Percentiles rank a stretch among this genome's conserved stretches.
These are phyloP conservation scores for Spatulosminthurus flaviceps DNA, from an alignment of 2,888 invertebrate species.

Conservation along the genomic window DNA sequence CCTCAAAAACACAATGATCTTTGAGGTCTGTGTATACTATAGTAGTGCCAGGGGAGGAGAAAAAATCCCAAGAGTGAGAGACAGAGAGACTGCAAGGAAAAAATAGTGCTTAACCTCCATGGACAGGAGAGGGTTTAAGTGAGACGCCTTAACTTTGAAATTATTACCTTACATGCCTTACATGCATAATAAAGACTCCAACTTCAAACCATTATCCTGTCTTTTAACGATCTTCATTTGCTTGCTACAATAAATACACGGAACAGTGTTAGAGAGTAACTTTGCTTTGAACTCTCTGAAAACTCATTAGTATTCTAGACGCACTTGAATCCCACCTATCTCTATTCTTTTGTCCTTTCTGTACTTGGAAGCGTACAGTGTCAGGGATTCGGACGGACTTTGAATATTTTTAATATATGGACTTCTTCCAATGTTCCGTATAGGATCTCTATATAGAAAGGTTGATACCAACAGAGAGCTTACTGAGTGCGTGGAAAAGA, in stretches of 20 bases:
- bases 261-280: neutral
- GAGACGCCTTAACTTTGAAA: conserved; percentile 23
- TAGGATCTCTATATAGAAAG: neutral
- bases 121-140: neutral
- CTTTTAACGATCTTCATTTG: conserved; percentile 25
- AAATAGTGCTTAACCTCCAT: neutral
- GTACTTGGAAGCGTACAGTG: neutral
- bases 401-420: neutral
- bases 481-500: no score
- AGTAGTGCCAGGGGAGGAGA: neutral
- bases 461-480: neutral
- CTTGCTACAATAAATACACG: conserved; percentile 21
- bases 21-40: no score
- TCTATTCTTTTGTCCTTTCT: conserved; percentile 27
- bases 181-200: conserved; percentile 23
- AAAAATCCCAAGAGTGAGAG: neutral
- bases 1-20: conserved; percentile 1
- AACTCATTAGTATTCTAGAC: conserved; percentile 37
- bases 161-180: conserved; percentile 19
- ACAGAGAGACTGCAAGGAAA: neutral
- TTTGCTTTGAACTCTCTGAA: conserved; percentile 27
- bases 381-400: conserved; percentile 13
- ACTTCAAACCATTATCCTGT: conserved; percentile 20
- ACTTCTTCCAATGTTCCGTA: neutral
- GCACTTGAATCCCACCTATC: conserved; percentile 36